Conservation (phyloP, 1,140 invertebrate genomes). For the Drosophila sp. region DNA sequence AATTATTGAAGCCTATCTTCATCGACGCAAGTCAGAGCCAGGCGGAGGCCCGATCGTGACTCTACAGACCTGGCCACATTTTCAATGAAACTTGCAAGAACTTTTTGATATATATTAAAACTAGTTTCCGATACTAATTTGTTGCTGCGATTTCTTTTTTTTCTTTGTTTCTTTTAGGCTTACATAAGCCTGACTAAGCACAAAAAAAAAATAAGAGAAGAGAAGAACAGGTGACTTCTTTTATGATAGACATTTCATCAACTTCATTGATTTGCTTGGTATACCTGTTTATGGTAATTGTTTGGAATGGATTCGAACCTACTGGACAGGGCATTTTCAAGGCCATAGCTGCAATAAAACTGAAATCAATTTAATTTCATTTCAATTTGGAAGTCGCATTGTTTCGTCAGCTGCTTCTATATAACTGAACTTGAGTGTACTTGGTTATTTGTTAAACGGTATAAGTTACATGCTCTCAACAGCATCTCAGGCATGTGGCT, state of each 20-base stretch:
- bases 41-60: slow-evolving; percentile 5
- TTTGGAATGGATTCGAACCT: neutral
- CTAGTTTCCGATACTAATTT: neutral
- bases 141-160: neutral
- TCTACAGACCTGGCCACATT: slow-evolving; percentile 23
- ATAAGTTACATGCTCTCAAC: slow-evolving; percentile 37
- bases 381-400: neutral
- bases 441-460: slow-evolving; percentile 17
- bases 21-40: neutral
- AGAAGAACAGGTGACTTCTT: neutral
- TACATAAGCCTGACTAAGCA: neutral
- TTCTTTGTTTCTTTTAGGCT: neutral
- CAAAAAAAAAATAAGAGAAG: neutral
- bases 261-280: neutral
- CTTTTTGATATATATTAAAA: neutral
- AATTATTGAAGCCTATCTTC: slow-evolving; percentile 57
- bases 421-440: slow-evolving; percentile 13
- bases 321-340: neutral
- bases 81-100: slow-evolving; percentile 5
- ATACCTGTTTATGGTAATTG: neutral
- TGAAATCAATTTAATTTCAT: neutral
- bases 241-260: neutral
- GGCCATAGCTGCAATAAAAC: neutral
- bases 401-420: slow-evolving; percentile 19
- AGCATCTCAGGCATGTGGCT: slow-evolving; percentile 35